A percentile compares a stretch with the other conserved stretches of the same genome.
These are phyloP conservation scores for Takifugu ocellatus DNA, from an alignment of 2,797 vertebrate genomes.

Conservation along the genomic window DNA sequence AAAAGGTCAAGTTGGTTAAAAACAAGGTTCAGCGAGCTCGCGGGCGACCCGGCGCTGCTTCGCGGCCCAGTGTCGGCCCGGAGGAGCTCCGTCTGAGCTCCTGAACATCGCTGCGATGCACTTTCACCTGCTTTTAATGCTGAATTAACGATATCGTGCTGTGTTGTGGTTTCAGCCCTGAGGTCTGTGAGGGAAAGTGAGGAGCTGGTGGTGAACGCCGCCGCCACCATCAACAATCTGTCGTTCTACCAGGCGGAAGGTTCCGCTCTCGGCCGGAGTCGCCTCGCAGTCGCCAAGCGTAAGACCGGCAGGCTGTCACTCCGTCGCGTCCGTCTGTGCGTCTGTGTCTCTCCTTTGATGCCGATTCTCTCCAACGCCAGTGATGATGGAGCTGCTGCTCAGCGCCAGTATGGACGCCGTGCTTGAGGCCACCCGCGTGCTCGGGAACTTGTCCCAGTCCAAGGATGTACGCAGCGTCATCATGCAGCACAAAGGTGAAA, in stretches of 20 bases:
- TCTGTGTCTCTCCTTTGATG: background rate
- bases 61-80: conserved; percentile 55
- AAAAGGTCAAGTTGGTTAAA: conserved; percentile 16
- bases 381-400: conserved; percentile 85
- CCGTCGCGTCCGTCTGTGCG: background rate
- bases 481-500: conserved; percentile 81
- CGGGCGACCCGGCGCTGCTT: background rate
- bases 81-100: conserved; percentile 15
- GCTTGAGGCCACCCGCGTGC: conserved; percentile 88
- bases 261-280: conserved; percentile 74
- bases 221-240: conserved; percentile 88
- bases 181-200: conserved; percentile 81
- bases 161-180: conserved; percentile 70
- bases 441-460: conserved; percentile 89
- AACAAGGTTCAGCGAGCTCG: background rate
- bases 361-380: conserved; percentile 54
- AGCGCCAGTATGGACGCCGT: conserved; percentile 84
- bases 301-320: conserved; percentile 4
- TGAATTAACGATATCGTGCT: too few species aligned
- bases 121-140: too few species aligned
- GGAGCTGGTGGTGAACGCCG: conserved; percentile 86
- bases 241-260: conserved; percentile 84
- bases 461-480: conserved; percentile 85
- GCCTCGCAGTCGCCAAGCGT: conserved; percentile 82
- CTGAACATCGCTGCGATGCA: too few species aligned